Evolutionary conservation across 1,140 invertebrate species (phyloP).

Genomic region (Eumeta japonica): DNA sequence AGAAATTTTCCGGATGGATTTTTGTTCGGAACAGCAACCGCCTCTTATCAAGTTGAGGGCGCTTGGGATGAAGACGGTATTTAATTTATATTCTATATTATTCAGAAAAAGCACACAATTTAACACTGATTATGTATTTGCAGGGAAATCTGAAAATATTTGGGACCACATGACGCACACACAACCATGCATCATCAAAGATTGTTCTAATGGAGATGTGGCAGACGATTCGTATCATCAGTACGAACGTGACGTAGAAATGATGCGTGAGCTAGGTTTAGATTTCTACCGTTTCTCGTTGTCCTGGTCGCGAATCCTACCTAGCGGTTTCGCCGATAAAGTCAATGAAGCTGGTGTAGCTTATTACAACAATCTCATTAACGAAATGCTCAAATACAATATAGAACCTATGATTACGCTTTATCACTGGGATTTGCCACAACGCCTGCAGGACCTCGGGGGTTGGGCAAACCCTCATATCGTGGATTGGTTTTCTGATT

Average conservation of each 20-base stretch:
- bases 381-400: slow-evolving; percentile 32
- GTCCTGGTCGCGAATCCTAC: no score
- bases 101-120: no score
- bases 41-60: slow-evolving; percentile 63
- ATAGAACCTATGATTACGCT: slow-evolving; percentile 45
- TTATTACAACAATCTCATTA: no score
- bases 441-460: no score
- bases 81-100: no score
- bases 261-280: slow-evolving; percentile 31
- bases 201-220: slow-evolving; percentile 23
- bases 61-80: slow-evolving; percentile 58
- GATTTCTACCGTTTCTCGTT: slow-evolving; percentile 62
- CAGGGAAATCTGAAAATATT: no score
- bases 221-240: slow-evolving; percentile 27
- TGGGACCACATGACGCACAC: slow-evolving; percentile 21
- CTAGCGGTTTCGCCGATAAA: slow-evolving; percentile 53
- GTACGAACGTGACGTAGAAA: slow-evolving; percentile 28
- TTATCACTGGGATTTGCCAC: no score
- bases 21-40: no score
- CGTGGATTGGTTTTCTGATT: slow-evolving; percentile 58
- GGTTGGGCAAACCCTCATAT: no score
- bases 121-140: no score
- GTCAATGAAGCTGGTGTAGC: slow-evolving; percentile 55
- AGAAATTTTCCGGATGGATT: slow-evolving; percentile 54
- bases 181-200: slow-evolving; percentile 16